Evolutionary conservation across 1,140 invertebrate species (phyloP), one percentile per base, ranked within the genome.

Genomic region (Planococcus citri): DNA sequence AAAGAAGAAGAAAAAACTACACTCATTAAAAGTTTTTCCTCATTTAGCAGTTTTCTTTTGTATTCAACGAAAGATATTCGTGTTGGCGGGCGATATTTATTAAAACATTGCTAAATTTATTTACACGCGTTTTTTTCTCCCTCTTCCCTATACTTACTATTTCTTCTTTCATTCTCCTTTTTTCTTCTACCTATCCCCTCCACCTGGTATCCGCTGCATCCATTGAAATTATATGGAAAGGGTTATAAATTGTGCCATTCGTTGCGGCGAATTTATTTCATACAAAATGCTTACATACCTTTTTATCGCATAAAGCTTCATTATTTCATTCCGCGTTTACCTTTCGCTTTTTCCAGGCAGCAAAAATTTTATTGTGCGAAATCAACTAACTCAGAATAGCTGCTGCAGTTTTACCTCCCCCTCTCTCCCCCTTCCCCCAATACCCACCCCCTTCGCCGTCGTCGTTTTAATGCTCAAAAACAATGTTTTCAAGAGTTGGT

Each of bases 171-270:
- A n/a, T n/a, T n/a, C n/a, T n/a, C n/a, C n/a, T n/a, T n/a, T n/a
- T n/a, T n/a, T n/a, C n/a, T n/a, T n/a, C n/a, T n/a, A n/a, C n/a
- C n/a, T n/a, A n/a, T n/a, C n/a, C n/a, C n/a, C n/a, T n/a, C n/a
- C n/a, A n/a, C n/a, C n/a, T n/a, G n/a, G 4, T 51, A 9, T 14
- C 41, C 10, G 3, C 17, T 17, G 41, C 41, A 51, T 51, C 41
- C 41, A 51, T 51, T 51, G 41, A 51, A 51, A 51, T 51, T 51
- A 51, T n/a, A n/a, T 51, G 41, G 41, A 51, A 51, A 51, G 41
- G 41, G 41, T 51, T 51, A 51, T 51, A 51, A 51, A 51, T 51
- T 20, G 41, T 20, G 41, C 41, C 41, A 51, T 51, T 51, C n/a
- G 41, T 51, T 51, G 41, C 41, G 41, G 41, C 41, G 41, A 51